phyloP scores from a whole-genome alignment of 2,113 vertebrate species.

The Arenaria interpres region DNA sequence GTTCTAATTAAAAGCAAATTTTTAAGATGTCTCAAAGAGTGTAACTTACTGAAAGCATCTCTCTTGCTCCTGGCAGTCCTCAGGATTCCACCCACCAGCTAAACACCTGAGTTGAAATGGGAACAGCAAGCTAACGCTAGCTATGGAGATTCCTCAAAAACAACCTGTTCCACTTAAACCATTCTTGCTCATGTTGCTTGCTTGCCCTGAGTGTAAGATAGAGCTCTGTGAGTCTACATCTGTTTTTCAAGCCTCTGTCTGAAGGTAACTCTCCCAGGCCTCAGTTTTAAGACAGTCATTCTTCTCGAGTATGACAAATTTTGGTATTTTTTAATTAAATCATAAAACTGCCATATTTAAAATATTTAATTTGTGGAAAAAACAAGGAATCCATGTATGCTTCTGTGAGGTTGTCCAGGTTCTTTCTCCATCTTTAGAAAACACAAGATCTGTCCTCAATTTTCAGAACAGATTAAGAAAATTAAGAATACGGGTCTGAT shows the following conservation, averaged over 20 bases:
- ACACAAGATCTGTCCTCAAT: neutral
- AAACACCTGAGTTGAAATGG: neutral
- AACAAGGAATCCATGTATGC: neutral
- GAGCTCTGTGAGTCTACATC: neutral
- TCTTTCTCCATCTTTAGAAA: neutral
- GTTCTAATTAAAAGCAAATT: neutral
- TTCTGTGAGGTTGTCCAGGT: neutral
- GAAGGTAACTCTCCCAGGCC: neutral
- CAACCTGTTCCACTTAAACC: neutral
- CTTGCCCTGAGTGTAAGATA: neutral
- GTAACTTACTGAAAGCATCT: neutral
- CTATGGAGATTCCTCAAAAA: neutral
- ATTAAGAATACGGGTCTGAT: neutral
- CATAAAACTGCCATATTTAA: neutral
- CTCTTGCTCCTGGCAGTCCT: neutral
- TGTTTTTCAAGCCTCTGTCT: neutral
- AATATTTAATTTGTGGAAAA: neutral
- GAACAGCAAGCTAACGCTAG: neutral
- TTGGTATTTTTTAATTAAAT: neutral
- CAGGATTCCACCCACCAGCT: neutral
- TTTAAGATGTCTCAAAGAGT: neutral
- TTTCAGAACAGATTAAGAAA: constrained; percentile 14
- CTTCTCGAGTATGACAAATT: neutral
- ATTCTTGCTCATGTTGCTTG: neutral
- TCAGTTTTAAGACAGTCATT: neutral